Evolutionary conservation across 2,888 invertebrate genomes (phyloP).

Genomic region (Zhengitettix transpicula): DNA sequence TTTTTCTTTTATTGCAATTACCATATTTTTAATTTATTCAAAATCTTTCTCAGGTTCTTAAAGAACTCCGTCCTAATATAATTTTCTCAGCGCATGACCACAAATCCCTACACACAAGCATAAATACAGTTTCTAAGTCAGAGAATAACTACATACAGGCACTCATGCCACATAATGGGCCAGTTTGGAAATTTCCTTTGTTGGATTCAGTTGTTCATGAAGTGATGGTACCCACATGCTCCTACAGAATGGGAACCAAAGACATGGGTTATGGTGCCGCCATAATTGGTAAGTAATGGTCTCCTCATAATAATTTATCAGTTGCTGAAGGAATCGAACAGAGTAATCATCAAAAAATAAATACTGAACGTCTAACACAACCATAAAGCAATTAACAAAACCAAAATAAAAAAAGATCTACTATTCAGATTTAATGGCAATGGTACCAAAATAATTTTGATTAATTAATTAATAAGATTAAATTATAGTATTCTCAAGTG

Average conservation of each 20-base stretch:
- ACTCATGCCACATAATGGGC: conserved; percentile 9
- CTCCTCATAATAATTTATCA: too few relatives aligned
- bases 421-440: too few relatives aligned
- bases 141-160: conserved; percentile 13
- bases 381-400: too few relatives aligned
- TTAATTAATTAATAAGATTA: too few relatives aligned
- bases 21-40: too few relatives aligned
- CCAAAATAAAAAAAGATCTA: too few relatives aligned
- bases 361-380: too few relatives aligned
- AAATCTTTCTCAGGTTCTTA: conserved; percentile 40
- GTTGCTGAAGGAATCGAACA: too few relatives aligned
- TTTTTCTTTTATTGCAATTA: too few relatives aligned
- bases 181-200: conserved; percentile 9
- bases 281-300: conserved; percentile 62
- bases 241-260: conserved; percentile 86
- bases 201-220: conserved; percentile 40
- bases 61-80: conserved; percentile 46
- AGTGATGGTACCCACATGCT: conserved; percentile 83
- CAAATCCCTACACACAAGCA: conserved; percentile 37
- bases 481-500: too few relatives aligned
- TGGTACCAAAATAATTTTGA: too few relatives aligned
- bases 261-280: conserved; percentile 78
- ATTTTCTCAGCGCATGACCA: conserved; percentile 55
- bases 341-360: too few relatives aligned
- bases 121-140: conserved; percentile 19